Evolutionary conservation across 30 jellyfish, hydroid and myxozoan species (phyloP).

Genomic region (Aurelia coerulea): DNA sequence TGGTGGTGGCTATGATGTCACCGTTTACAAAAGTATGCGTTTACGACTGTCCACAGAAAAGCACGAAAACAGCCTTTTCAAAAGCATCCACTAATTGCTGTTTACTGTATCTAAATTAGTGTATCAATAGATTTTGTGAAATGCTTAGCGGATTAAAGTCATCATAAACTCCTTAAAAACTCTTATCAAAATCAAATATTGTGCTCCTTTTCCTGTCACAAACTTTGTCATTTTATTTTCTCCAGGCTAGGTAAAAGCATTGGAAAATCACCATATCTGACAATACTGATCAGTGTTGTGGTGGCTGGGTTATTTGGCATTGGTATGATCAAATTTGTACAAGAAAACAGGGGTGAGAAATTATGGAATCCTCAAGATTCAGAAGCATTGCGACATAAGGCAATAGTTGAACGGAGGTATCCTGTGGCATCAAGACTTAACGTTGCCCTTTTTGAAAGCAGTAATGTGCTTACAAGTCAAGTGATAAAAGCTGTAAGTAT

Average conservation of each 20-base stretch:
- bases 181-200: too few relatives aligned
- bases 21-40: too few relatives aligned
- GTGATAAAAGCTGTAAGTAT: slow-evolving; percentile 58
- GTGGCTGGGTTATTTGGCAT: slow-evolving; percentile 74
- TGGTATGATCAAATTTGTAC: slow-evolving; percentile 67
- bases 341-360: slow-evolving; percentile 87
- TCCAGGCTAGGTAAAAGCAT: slow-evolving; percentile 67
- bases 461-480: slow-evolving; percentile 61
- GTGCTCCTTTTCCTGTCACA: too few relatives aligned
- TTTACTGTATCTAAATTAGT: too few relatives aligned
- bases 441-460: slow-evolving; percentile 59
- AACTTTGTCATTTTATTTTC: neutral
- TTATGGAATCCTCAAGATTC: slow-evolving; percentile 87
- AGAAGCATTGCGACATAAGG: slow-evolving; percentile 64
- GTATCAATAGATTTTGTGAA: too few relatives aligned
- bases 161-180: too few relatives aligned
- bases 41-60: too few relatives aligned
- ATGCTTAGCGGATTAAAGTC: too few relatives aligned
- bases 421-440: slow-evolving; percentile 61
- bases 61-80: too few relatives aligned
- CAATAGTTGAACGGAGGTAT: slow-evolving; percentile 33
- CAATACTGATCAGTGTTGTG: slow-evolving; percentile 48
- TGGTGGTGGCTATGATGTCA: too few relatives aligned
- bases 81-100: too few relatives aligned
- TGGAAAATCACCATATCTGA: slow-evolving; percentile 57